Base-by-base conservation (phyloP, 2,888 invertebrate species). In the Lucinisca nassula region DNA sequence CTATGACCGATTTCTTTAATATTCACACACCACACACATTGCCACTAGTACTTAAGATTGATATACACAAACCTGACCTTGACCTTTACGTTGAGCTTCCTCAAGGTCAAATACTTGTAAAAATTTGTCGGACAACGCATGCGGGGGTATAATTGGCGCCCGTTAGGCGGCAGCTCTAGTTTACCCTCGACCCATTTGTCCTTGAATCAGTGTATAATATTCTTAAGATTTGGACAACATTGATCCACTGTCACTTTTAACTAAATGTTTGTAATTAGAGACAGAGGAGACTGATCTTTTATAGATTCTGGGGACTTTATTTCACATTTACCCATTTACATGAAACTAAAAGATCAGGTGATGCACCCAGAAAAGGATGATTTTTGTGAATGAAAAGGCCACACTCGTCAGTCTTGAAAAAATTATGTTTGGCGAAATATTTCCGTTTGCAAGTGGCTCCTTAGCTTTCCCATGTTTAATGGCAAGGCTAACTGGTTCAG, bases 131-230 rank as follows among this genome's bases (percentile, higher is more conserved):
- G n/a, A n/a, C n/a, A n/a, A n/a, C n/a, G n/a, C n/a, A n/a, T n/a
- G n/a, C n/a, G n/a, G n/a, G n/a, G n/a, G n/a, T n/a, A n/a, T n/a
- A n/a, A n/a, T n/a, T n/a, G n/a, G n/a, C n/a, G n/a, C n/a, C n/a
- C n/a, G n/a, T n/a, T n/a, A n/a, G n/a, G n/a, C n/a, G n/a, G n/a
- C n/a, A n/a, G n/a, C n/a, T n/a, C n/a, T n/a, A n/a, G n/a, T n/a
- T n/a, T n/a, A n/a, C n/a, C n/a, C n/a, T n/a, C n/a, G n/a, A 17
- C 58, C 81, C 81, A 81, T 81, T 40, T 81, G 81, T 35, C 81
- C 74, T n/a, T 74, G 81, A 24, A 81, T 61, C 32, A 74, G 81
- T 45, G 30, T 45, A 51, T 49, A 55, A 55, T 55, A 17, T 4
- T 55, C 55, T 17, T 8, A 55, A n/a, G 55, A 17, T 17, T 55